Conservation (phyloP, 2,113 vertebrate genomes). For the Cheirogaleus medius region DNA sequence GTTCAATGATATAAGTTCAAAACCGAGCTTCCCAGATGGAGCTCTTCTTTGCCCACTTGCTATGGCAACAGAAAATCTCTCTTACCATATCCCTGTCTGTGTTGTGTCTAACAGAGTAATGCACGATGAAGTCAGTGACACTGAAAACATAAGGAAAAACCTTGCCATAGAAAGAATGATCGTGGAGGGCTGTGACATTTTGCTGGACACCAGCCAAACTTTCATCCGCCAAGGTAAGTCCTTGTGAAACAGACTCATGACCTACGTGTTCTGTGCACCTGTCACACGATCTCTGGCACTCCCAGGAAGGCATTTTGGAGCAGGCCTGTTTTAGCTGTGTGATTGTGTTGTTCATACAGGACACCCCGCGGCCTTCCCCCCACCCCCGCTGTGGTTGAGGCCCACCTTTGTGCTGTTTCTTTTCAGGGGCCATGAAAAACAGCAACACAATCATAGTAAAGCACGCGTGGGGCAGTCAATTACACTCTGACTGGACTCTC, state of each 20-base stretch:
- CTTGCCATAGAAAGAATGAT: slow-evolving; percentile 98
- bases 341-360: not conserved
- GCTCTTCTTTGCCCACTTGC: not conserved
- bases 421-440: slow-evolving; percentile 69
- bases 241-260: not conserved
- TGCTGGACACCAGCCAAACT: slow-evolving; percentile 97
- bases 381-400: slow-evolving; percentile 8
- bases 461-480: slow-evolving; percentile 7
- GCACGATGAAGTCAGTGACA: slow-evolving; percentile 99
- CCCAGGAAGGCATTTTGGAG: not conserved
- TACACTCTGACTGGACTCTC: slow-evolving; percentile 47
- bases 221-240: slow-evolving; percentile 96
- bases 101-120: slow-evolving; percentile 89
- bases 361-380: not conserved
- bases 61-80: not conserved
- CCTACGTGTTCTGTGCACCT: not conserved
- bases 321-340: not conserved
- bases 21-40: not conserved
- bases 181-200: slow-evolving; percentile 97
- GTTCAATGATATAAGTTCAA: not conserved
- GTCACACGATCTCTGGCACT: not conserved
- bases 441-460: slow-evolving; percentile 70
- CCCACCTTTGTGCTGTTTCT: slow-evolving; percentile 69
- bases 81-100: not conserved
- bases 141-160: slow-evolving; percentile 98